Conservation (phyloP, 2,797 vertebrate species). For the Coluber constrictor region DNA sequence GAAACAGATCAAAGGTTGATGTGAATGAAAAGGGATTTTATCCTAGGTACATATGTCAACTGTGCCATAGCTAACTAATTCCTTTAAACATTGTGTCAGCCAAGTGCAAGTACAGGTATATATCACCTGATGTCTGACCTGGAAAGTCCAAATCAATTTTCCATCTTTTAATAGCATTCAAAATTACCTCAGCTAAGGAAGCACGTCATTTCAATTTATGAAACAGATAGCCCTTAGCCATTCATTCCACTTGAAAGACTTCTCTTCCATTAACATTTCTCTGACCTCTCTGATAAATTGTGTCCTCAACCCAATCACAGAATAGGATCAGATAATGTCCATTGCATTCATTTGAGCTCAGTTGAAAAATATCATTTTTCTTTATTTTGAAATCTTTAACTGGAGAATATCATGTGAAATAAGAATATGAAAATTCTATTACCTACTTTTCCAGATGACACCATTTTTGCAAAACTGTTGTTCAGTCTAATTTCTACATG, state of each 20-base stretch:
- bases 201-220: background rate
- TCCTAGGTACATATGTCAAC: background rate
- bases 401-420: background rate
- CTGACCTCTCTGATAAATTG: background rate
- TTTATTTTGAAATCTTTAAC: background rate
- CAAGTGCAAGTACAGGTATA: background rate
- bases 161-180: background rate
- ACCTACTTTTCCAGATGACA: background rate
- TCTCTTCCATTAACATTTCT: background rate
- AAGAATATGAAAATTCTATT: background rate
- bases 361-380: background rate
- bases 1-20: background rate
- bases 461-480: background rate
- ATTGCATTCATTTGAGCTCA: background rate
- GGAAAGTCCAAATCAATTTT: background rate
- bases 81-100: background rate
- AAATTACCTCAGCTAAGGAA: background rate
- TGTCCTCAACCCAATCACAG: background rate
- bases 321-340: background rate
- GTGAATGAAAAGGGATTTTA: background rate
- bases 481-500: background rate
- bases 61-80: background rate
- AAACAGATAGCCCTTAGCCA: conserved; percentile 4
- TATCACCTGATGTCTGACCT: background rate
- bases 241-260: background rate